A percentile compares a stretch with the other conserved stretches of the same genome.
Conservation (phyloP, 2,113 vertebrate species). For the Holacanthus passer region DNA sequence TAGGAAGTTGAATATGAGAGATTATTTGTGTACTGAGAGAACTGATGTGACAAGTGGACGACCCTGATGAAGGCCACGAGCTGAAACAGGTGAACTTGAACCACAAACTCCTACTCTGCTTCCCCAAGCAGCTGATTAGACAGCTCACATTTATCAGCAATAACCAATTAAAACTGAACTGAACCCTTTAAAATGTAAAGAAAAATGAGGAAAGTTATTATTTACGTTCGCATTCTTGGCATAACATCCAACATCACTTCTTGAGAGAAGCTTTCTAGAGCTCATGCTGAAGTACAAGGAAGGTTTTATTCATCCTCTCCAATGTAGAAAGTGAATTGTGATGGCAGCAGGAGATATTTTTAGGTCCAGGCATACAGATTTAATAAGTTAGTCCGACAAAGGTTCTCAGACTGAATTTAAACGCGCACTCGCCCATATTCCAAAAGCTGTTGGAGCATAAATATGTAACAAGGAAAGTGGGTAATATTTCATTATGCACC, state of each 20-base stretch:
- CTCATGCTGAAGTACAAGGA: neutral
- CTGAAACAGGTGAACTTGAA: too few relatives aligned
- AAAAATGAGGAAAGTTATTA: too few relatives aligned
- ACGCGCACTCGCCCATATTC: neutral
- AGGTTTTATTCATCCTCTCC: constrained; percentile 2
- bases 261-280: neutral
- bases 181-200: too few relatives aligned
- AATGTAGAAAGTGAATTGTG: neutral
- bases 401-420: constrained; percentile 17
- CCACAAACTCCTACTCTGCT: too few relatives aligned
- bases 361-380: constrained; percentile 28
- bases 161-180: too few relatives aligned
- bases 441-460: constrained; percentile 44
- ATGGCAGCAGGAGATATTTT: constrained; percentile 39
- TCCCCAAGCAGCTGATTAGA: too few relatives aligned
- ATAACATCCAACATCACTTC: too few relatives aligned
- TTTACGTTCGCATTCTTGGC: too few relatives aligned
- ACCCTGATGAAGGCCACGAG: too few relatives aligned
- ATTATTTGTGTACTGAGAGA: neutral
- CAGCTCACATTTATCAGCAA: too few relatives aligned
- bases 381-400: constrained; percentile 34
- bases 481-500: constrained; percentile 49
- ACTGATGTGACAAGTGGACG: too few relatives aligned
- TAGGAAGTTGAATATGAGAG: neutral
- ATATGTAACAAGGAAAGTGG: constrained; percentile 45